Conservation (phyloP, 2,888 invertebrate species). For the Ptilodon capucinus region DNA sequence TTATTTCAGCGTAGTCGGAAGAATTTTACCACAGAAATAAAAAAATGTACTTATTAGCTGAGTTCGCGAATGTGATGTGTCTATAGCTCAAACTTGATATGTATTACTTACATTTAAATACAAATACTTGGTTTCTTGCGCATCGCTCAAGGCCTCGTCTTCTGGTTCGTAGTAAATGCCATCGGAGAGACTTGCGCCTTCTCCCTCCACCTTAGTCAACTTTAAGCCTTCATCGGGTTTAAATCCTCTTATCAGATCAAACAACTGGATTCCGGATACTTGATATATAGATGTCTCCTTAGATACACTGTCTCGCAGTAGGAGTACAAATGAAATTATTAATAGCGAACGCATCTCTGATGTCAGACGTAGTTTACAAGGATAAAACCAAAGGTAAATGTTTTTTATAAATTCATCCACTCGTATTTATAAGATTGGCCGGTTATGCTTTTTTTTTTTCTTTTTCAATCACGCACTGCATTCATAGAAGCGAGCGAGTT, state of each 20-base stretch:
- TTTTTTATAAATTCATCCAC: slow-evolving; percentile 18
- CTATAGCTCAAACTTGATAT: no score
- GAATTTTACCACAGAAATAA: no score
- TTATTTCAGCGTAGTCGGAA: no score
- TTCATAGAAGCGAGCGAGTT: no score
- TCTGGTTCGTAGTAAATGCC: slow-evolving; percentile 52
- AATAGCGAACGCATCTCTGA: slow-evolving; percentile 29
- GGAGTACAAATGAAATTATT: slow-evolving; percentile 16
- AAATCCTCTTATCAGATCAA: slow-evolving; percentile 42
- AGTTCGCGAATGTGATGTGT: no score
- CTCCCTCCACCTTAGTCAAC: slow-evolving; percentile 36
- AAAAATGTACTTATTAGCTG: no score
- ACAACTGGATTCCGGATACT: slow-evolving; percentile 35
- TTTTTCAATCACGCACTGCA: neutral
- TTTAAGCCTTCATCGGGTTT: slow-evolving; percentile 30
- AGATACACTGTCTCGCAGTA: slow-evolving; percentile 18
- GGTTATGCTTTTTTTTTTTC: neutral
- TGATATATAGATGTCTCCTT: slow-evolving; percentile 39
- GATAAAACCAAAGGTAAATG: slow-evolving; percentile 37
- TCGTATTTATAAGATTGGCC: slow-evolving; percentile 40
- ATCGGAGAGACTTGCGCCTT: slow-evolving; percentile 36
- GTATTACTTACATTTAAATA: slow-evolving; percentile 39
- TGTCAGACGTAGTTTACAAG: slow-evolving; percentile 25
- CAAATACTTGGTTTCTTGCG: slow-evolving; percentile 20
- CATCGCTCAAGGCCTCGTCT: slow-evolving; percentile 31